These are phyloP conservation scores for Dipodomys merriami DNA, from an alignment of 2,113 vertebrate species.

Conservation along the genomic window DNA sequence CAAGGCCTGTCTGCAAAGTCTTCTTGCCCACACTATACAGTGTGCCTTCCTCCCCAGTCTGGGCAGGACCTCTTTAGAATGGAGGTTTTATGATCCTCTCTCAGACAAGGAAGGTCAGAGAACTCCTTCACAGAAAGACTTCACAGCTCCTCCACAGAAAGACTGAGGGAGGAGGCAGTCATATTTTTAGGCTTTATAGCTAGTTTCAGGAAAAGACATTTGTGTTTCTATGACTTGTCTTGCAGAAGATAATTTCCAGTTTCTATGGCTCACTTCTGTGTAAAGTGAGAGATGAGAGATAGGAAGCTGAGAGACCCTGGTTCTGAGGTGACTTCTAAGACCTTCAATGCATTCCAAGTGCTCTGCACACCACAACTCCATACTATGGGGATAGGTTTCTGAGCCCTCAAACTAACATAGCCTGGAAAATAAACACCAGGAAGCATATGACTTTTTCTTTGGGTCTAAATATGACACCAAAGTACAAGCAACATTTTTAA, in stretches of 20 bases:
- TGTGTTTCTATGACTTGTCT: not conserved
- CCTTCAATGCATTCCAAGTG: not conserved
- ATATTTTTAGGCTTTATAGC: not conserved
- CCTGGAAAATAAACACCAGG: not conserved
- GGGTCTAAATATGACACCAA: not conserved
- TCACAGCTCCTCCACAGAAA: not conserved
- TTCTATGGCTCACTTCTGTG: not conserved
- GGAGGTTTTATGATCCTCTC: not conserved
- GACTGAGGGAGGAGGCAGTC: too few species aligned
- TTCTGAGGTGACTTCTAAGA: not conserved
- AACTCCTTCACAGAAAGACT: not conserved
- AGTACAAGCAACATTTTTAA: not conserved
- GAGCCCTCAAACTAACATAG: not conserved
- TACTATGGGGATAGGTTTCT: not conserved
- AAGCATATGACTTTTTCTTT: not conserved
- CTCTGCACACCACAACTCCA: not conserved
- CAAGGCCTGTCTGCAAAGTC: not conserved
- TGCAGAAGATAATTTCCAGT: not conserved
- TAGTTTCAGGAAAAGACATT: not conserved
- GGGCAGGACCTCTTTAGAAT: not conserved
- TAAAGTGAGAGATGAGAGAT: too few species aligned
- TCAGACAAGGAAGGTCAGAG: too few species aligned
- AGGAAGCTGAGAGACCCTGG: too few species aligned
- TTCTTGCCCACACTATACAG: not conserved
- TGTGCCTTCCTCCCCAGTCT: not conserved